A percentile compares a stretch with the other conserved stretches of the same genome.
These are phyloP conservation scores for Scaptomyza caliginosa DNA, from an alignment of 2,888 invertebrate genomes.

Conservation along the genomic window DNA sequence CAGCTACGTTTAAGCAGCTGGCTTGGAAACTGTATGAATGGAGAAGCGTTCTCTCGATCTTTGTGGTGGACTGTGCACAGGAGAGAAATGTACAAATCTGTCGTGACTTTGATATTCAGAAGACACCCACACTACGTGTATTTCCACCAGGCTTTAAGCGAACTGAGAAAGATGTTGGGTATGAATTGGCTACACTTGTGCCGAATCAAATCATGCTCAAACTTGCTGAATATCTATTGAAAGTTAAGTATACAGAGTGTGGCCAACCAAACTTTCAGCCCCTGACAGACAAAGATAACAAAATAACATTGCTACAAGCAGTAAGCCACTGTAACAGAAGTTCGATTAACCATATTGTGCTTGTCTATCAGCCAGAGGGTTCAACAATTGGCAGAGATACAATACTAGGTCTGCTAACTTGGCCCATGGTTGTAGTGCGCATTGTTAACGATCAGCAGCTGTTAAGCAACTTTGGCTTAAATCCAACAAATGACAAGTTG, in stretches of 20 bases:
- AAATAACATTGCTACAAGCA: neutral
- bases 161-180: conserved; percentile 13
- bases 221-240: conserved; percentile 14
- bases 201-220: conserved; percentile 1
- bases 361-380: conserved; percentile 42
- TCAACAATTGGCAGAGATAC: conserved; percentile 54
- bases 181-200: conserved; percentile 9
- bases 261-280: conserved; percentile 27
- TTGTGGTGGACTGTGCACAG: conserved; percentile 58
- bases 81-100: conserved; percentile 47
- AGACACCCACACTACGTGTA: conserved; percentile 41
- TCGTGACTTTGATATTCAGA: conserved; percentile 37
- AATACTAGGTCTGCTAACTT: conserved; percentile 38
- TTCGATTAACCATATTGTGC: conserved; percentile 11
- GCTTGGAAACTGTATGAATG: conserved; percentile 36
- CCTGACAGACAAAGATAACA: neutral
- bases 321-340: neutral
- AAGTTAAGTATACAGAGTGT: conserved; percentile 7
- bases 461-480: conserved; percentile 18
- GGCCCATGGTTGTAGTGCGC: conserved; percentile 44
- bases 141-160: conserved; percentile 33
- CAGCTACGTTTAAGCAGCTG: conserved; percentile 85
- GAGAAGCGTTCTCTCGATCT: conserved; percentile 33
- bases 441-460: conserved; percentile 4
- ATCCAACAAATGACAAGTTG: neutral